Base-by-base conservation (phyloP, 2,888 invertebrate species). In the Glaucopsyche alexis region DNA sequence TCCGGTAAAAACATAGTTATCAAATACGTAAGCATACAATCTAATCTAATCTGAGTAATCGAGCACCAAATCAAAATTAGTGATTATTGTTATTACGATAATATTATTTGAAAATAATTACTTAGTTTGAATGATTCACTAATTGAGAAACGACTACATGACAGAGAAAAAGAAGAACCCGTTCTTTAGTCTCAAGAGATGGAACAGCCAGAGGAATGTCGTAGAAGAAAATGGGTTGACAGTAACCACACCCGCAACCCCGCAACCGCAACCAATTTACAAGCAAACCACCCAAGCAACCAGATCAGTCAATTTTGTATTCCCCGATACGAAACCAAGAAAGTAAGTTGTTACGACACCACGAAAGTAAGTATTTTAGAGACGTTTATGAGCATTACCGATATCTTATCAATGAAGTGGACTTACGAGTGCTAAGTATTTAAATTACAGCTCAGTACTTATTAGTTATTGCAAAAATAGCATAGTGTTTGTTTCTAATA, bases 151-250 rank as follows among this genome's bases (percentile, higher is more conserved):
- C 19, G n/a, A 19, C 60, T 19, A 29, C 9, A 92, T 91, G 91
- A 81, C 88, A 52, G 91, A 92, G 47, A 91, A 90, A 77, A 91
- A 89, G 76, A 91, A 88, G 75, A 90, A 84, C 69, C 84, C 85
- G 2, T 86, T 91, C 75, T 88, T 91, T 76, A 87, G 80, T 50
- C 74, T 91, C n/a, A 90, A 84, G 74, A 83, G 90, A 55, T 87
- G 86, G 84, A 87, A 85, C 72, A 85, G 86, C 75, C 82, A 84
- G 65, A 87, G 81, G 71, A 73, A 72, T 7, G 82, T 38, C 60
- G 1, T 29, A 14, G 60, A 83, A 19, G 84, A 84, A n/a, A 66
- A 73, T 7, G 75, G 74, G 3, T 72, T 77, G 9, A 73, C 42
- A 0, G 71, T 77, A 7, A 74, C 42, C 16, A 71, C 79, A 9